Percentiles rank a stretch among this genome's conserved stretches.
These are phyloP conservation scores for Podarcis siculus DNA, from an alignment of 2,797 vertebrate species.

Conservation along the genomic window DNA sequence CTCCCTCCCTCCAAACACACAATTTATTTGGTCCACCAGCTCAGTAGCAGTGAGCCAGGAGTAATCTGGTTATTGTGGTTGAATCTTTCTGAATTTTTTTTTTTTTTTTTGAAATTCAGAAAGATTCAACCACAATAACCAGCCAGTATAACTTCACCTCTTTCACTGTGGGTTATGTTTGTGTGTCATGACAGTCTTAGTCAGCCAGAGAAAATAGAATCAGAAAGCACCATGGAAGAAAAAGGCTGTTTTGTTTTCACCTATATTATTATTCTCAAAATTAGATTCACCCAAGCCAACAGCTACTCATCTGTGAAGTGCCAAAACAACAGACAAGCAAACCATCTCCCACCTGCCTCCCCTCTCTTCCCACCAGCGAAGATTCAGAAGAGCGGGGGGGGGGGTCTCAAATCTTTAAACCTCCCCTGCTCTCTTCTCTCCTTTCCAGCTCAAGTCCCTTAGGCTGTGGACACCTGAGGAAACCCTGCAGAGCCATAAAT, in stretches of 20 bases:
- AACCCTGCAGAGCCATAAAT: conserved; percentile 73
- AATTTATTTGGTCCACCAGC: conserved; percentile 67
- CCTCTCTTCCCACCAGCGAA: neutral
- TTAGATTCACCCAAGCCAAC: neutral
- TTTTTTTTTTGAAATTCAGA: no score
- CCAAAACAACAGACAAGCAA: neutral
- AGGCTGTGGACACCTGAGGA: conserved; percentile 53
- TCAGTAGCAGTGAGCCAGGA: conserved; percentile 45
- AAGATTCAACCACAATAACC: conserved; percentile 23
- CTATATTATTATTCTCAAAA: conserved; percentile 23
- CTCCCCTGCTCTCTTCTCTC: conserved; percentile 15
- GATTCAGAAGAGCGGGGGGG: neutral
- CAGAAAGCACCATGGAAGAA: conserved; percentile 15
- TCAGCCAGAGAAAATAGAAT: neutral
- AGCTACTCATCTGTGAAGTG: neutral
- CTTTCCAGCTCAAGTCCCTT: conserved; percentile 25
- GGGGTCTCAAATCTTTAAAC: neutral
- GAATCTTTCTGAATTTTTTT: no score
- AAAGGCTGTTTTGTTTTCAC: conserved; percentile 14
- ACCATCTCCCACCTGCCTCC: neutral
- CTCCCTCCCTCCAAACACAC: conserved; percentile 59
- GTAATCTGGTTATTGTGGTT: no score
- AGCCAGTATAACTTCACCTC: neutral
- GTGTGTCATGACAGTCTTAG: conserved; percentile 1
- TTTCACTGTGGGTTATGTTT: rapidly evolving